Evolutionary conservation across 2,113 vertebrate genomes (phyloP), one percentile per base, ranked within the genome.

Genomic region (Pteropus alecto): DNA sequence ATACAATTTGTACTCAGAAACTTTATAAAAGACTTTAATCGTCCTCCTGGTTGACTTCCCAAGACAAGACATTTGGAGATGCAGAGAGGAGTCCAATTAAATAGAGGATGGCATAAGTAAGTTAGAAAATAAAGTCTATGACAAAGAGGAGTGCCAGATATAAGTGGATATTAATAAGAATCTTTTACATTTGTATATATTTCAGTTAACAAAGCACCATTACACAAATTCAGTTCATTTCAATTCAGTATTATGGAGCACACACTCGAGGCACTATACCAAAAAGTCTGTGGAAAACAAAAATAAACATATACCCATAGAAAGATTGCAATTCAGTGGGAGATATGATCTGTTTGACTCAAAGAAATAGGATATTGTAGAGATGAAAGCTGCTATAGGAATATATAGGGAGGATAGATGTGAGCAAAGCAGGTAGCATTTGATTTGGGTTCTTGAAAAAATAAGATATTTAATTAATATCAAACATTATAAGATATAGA

Each of bases 21-120:
- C 46, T 76, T 93, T 96, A 93, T 92, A 68, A 89, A 93, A 93
- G 51, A 91, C 46, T 94, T 96, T 89, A 95, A 96, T 63, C 87
- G 22, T 84, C 24, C 16, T 93, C 43, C 46, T 65, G 19, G 19
- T 76, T 58, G 68, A 95, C n/a, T 71, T 12, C 41, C 83, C 41
- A 74, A 82, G 60, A 90, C 35, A 93, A 78, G 5, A 30, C 88
- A 92, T 22, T 56, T 92, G 24, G 33, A 90, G 58, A 95, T 90
- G n/a, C 8, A 97, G 41, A 78, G 33, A 78, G 10, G 38, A 95
- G 13, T 86, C 68, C 94, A 43, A 95, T 79, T 74, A 95, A 89
- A 84, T 16, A 79, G 0, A 56, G 58, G 5, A 71, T 51, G 6
- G 18, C 35, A 92, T 68, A 76, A 84, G 12, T 96, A 63, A 81